Evolutionary conservation across 2,797 vertebrate genomes (phyloP), one percentile per base, ranked within the genome.

Genomic region (Arremon brunneinucha): DNA sequence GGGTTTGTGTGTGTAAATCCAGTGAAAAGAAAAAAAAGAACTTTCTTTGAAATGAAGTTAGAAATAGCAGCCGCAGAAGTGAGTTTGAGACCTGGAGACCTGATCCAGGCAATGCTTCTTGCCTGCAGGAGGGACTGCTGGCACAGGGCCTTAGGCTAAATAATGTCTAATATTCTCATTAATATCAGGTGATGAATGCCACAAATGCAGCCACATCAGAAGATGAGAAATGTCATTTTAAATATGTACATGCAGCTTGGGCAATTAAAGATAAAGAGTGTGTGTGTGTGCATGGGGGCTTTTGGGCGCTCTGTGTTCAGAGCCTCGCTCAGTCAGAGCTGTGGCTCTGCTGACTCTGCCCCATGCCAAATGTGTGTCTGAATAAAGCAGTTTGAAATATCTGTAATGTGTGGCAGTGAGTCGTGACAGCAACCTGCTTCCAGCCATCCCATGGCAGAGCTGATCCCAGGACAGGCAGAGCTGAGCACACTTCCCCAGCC

Each of bases 361-460:
- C 41, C 1, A 1, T 11, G 23, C 17, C 41, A 11, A 4, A 6
- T 1, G 0, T 28, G 27, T 39, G 24, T 18, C 75, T 85, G 64
- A 53, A 77, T 6, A 15, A 64, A 77, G 7, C 2, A 22, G 34
- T 34, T 55, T 47, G 52, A 62, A 32, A 39, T 55, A 46, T 47
- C 75, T 83, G 71, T 70, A 13, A 55, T 1, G 15, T 44, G 26
- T 32, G 63, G 55, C 55, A 78, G 27, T 0, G 10, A 71, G 49
- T 44, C 35, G 2, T 8, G 60, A 52, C 35, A 37, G 8, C 34
- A 67, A 56, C 37, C 46, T 34, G 49, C 41, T 86, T n/a, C 83
- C 91, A 32, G 11, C 12, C 6, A 4, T 7, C 43, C 62, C 20
- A 0, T 13, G 18, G 15, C 67, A 76, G 63, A 82, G 67, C 63